Conservation (phyloP, 2,888 invertebrate genomes). For the Busseola fusca region DNA sequence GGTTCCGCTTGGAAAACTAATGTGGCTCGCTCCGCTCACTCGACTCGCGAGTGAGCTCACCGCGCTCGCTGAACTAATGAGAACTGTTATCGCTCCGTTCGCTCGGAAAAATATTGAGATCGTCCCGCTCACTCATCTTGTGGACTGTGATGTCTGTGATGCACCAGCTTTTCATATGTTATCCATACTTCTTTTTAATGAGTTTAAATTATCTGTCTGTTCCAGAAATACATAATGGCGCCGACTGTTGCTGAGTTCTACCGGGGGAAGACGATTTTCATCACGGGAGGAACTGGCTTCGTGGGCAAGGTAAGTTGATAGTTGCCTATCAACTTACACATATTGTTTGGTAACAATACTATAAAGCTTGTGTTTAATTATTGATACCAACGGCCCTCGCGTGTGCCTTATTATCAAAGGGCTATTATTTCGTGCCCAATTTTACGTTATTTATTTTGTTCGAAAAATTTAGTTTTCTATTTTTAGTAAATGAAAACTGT, state of each 20-base stretch:
- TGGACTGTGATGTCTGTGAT: too few species aligned
- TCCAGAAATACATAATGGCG: conserved; percentile 66
- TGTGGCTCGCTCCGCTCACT: neutral
- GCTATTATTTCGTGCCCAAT: too few species aligned
- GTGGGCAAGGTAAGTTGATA: conserved; percentile 77
- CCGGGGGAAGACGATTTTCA: conserved; percentile 89
- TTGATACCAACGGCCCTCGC: too few species aligned
- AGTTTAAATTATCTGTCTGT: conserved; percentile 7
- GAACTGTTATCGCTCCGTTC: neutral
- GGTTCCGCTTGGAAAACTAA: neutral
- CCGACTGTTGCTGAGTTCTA: conserved; percentile 86
- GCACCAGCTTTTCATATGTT: too few species aligned
- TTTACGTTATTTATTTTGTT: too few species aligned
- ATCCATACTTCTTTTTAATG: neutral
- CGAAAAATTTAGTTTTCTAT: too few species aligned
- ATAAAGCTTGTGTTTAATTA: too few species aligned
- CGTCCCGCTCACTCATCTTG: neutral
- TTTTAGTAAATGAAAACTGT: too few species aligned
- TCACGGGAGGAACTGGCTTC: conserved; percentile 96
- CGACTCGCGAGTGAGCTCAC: neutral
- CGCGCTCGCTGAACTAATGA: neutral
- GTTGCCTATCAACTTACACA: too few species aligned
- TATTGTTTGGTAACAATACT: too few species aligned
- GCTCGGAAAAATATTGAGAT: neutral
- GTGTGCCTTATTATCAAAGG: too few species aligned